Base-by-base conservation (phyloP, 2,113 vertebrate species). In the Pterocles orientalis region DNA sequence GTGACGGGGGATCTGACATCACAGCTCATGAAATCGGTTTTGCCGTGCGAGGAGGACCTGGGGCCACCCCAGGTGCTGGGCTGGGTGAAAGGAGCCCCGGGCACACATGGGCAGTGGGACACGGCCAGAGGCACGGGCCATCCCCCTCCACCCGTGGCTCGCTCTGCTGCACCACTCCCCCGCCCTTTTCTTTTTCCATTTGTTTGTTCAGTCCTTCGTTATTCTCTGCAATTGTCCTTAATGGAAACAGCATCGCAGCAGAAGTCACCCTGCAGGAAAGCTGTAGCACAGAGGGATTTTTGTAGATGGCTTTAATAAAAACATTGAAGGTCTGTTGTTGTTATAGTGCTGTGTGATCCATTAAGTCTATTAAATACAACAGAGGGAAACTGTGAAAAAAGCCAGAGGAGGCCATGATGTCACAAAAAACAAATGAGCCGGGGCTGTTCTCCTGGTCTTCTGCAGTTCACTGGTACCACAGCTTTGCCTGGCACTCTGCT, bases 221-320 rank as follows among this genome's bases (percentile, higher is more conserved):
- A 86, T 86, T 93, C 77, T 25, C 93, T 75, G 82, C 91, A 92
- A 96, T 95, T 96, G 92, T 96, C 92, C 92, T 95, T 95, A 96
- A 96, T 92, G 94, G 95, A 95, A 97, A 93, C 88, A 92, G 94
- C 95, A 88, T 92, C 96, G 91, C 94, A 83, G 90, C 83, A 92
- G 92, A 92, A 96, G 90, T 92, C 85, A 90, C 96, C 94, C 95
- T 1, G 86, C 96, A 97, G 96, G 96, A 96, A 96, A 88, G 82
- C 94, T 87, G 3, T 5, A 90, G 85, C 76, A 88, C 94, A 96
- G 96, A 94, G 96, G 95, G 94, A 92, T 94, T 96, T 96, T 96
- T 96, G 79, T 95, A 78, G 93, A 96, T 96, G 95, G 94, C 93
- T 97, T 97, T 96, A 97, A 97, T 97, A 96, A 97, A 97, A 96